These are phyloP conservation scores for Buceros bicornis DNA, from an alignment of 2,797 vertebrate species.

Conservation along the genomic window DNA sequence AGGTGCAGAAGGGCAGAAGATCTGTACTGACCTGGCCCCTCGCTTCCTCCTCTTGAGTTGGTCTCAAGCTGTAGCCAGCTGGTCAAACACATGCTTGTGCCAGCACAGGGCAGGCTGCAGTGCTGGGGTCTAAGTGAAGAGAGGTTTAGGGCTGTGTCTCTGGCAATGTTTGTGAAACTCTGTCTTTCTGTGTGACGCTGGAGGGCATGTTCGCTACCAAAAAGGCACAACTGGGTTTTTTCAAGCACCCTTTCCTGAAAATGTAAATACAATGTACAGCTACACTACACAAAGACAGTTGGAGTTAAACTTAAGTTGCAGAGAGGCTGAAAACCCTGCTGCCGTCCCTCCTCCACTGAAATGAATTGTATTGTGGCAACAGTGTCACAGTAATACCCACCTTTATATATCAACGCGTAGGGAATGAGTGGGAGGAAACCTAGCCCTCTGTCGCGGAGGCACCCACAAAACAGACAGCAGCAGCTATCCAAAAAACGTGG, in stretches of 20 bases:
- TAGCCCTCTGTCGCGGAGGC: too few species aligned
- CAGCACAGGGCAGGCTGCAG: neutral
- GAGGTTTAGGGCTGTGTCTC: neutral
- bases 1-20: neutral
- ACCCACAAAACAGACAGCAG: too few species aligned
- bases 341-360: neutral
- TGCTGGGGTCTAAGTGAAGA: neutral
- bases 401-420: neutral
- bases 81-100: neutral
- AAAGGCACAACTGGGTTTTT: neutral
- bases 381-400: neutral
- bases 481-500: too few species aligned
- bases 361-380: neutral
- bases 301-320: neutral
- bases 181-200: fast-evolving
- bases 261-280: neutral
- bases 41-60: neutral
- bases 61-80: neutral
- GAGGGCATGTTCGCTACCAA: fast-evolving
- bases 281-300: neutral
- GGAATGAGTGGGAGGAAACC: neutral
- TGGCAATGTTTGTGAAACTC: neutral
- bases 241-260: neutral
- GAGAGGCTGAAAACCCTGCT: neutral
- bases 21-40: neutral